Conservation (phyloP, 2,113 vertebrate species). For the Progne subis region DNA sequence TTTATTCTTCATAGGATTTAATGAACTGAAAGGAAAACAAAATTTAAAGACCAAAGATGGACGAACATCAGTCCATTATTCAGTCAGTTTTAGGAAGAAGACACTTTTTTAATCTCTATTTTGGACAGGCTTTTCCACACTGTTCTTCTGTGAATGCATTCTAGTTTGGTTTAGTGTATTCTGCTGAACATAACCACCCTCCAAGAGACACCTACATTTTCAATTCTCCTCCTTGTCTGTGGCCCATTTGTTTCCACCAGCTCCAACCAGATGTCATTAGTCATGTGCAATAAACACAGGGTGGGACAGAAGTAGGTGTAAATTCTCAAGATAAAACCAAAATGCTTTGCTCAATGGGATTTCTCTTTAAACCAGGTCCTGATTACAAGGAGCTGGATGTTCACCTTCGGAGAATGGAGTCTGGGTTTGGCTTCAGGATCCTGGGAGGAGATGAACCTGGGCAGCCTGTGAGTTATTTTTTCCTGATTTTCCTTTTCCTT, state of each 20-base stretch:
- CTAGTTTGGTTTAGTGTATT: background rate
- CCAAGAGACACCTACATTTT: slow-evolving; percentile 14
- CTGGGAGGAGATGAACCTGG: slow-evolving; percentile 97
- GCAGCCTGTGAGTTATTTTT: slow-evolving; percentile 89
- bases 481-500: background rate
- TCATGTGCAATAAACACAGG: slow-evolving; percentile 28
- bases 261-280: slow-evolving; percentile 57
- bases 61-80: background rate
- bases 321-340: background rate
- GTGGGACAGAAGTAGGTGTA: slow-evolving; percentile 26
- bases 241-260: slow-evolving; percentile 32
- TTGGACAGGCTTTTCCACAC: background rate
- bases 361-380: slow-evolving; percentile 77
- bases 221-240: slow-evolving; percentile 27
- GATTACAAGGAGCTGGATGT: slow-evolving; percentile 97
- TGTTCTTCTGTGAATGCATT: background rate
- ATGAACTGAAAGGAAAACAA: background rate
- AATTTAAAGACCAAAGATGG: background rate
- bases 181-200: background rate
- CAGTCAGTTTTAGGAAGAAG: slow-evolving; percentile 24
- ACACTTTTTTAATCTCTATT: background rate
- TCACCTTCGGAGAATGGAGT: slow-evolving; percentile 94
- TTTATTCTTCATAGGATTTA: background rate
- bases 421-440: slow-evolving; percentile 97
- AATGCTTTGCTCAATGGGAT: slow-evolving; percentile 55